Evolutionary conservation across 2,888 invertebrate genomes (phyloP), one percentile per base, ranked within the genome.

Genomic region (Caenorhabditis uteleia): DNA sequence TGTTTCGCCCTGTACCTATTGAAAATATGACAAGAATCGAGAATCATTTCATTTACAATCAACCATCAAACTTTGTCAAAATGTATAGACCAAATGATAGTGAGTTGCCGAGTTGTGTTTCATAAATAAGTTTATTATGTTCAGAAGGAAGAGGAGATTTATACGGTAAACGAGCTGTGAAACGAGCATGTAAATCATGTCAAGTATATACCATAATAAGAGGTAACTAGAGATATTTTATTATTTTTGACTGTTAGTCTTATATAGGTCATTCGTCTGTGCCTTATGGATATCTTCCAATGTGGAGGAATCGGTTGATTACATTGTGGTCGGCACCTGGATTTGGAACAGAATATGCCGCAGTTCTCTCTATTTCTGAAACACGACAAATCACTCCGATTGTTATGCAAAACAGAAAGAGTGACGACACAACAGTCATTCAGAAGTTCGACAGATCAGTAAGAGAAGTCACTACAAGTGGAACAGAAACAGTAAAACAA

Each of bases 261-360:
- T n/a, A n/a, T n/a, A n/a, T n/a, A n/a, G n/a, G n/a, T n/a, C 62
- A 60, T 16, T 62, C 60, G 0, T 36, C 25, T 2, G 50, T 59
- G 2, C 55, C 54, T 7, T 34, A 57, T 23, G 73, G 73, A 14
- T 73, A 61, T 36, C 45, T 55, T 25, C 60, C 68, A 16, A 64
- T 58, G 16, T 73, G 70, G 70, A 53, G 58, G 16, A 51, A 68
- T 23, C 47, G 60, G 3, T 49, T 73, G 0, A 47, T 73, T 38
- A 59, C 56, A 10, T 27, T 73, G 23, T 73, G 73, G 73, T 68
- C 68, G 0, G 58, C 70, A 12, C 60, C 70, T 3, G 54, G 54
- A 29, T 27, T 46, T 14, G 62, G 58, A 45, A 40, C 51, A 0
- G n/a, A n/a, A n/a, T n/a, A n/a, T n/a, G n/a, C n/a, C n/a, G n/a